Evolutionary conservation across 2,113 vertebrate genomes (phyloP).

Genomic region (Poecilia latipinna): DNA sequence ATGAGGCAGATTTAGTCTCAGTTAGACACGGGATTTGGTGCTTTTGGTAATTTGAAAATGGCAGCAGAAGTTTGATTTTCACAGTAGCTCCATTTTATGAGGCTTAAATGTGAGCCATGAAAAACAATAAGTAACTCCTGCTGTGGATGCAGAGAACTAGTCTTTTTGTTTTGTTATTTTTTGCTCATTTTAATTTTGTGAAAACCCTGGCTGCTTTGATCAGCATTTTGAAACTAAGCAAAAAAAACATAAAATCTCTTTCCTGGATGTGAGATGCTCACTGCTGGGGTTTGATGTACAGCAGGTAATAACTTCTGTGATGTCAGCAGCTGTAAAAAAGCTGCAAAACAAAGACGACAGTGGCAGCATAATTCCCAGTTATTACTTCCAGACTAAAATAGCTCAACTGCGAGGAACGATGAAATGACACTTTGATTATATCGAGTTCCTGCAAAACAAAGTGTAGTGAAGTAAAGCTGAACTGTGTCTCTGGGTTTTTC

Average conservation of each 20-base stretch:
- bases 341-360: conserved; percentile 15
- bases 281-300: conserved; percentile 21
- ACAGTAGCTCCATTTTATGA: conserved; percentile 42
- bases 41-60: conserved; percentile 33
- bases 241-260: neutral
- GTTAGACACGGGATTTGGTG: conserved; percentile 36
- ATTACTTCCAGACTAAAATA: conserved; percentile 20
- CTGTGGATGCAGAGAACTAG: conserved; percentile 36
- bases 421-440: conserved; percentile 8
- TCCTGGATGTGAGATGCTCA: neutral
- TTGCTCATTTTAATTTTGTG: conserved; percentile 43
- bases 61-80: conserved; percentile 17
- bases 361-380: conserved; percentile 20
- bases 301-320: conserved; percentile 17
- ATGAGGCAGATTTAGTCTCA: conserved; percentile 37
- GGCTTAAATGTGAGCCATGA: conserved; percentile 39
- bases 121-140: conserved; percentile 54
- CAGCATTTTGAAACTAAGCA: conserved; percentile 51
- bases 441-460: conserved; percentile 8
- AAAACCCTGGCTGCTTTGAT: conserved; percentile 50
- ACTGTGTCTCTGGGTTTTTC: neutral
- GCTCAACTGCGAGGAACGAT: conserved; percentile 32
- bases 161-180: neutral
- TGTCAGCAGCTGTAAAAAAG: conserved; percentile 13
- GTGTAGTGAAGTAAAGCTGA: conserved; percentile 20